Evolutionary conservation across 2,113 vertebrate genomes (phyloP).

Genomic region (Nesogale talazaci): DNA sequence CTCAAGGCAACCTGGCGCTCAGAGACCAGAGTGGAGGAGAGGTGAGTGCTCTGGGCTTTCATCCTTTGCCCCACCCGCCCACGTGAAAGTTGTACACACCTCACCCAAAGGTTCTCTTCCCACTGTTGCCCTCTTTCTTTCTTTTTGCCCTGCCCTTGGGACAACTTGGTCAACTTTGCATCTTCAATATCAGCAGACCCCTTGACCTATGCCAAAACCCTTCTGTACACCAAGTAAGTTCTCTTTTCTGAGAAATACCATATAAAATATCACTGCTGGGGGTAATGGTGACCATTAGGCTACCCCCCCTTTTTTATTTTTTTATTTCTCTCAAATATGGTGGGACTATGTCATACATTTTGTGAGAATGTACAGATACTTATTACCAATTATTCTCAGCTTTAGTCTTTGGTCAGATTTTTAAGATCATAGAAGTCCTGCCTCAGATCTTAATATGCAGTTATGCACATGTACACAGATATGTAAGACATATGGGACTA

Average conservation of each 20-base stretch:
- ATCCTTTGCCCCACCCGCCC: neutral
- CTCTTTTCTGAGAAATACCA: neutral
- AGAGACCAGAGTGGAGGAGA: neutral
- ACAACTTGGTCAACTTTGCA: neutral
- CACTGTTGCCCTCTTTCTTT: neutral
- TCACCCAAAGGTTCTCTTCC: neutral
- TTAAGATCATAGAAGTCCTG: conserved; percentile 1
- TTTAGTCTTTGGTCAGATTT: conserved; percentile 41
- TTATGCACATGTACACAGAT: neutral
- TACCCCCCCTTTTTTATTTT: neutral
- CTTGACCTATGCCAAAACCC: no score
- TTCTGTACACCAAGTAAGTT: no score
- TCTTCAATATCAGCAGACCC: neutral
- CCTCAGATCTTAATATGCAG: neutral
- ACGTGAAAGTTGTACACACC: neutral
- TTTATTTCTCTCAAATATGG: neutral
- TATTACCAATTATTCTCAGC: neutral
- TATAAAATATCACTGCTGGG: neutral
- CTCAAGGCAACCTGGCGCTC: neutral
- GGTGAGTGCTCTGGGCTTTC: neutral
- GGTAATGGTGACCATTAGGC: neutral
- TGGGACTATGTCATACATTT: neutral
- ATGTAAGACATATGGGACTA: neutral
- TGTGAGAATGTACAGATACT: neutral
- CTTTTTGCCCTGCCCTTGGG: neutral